Percentiles rank a stretch among this genome's conserved stretches.
phyloP scores from a whole-genome alignment of 2,113 vertebrate genomes.

The Proteles cristata region DNA sequence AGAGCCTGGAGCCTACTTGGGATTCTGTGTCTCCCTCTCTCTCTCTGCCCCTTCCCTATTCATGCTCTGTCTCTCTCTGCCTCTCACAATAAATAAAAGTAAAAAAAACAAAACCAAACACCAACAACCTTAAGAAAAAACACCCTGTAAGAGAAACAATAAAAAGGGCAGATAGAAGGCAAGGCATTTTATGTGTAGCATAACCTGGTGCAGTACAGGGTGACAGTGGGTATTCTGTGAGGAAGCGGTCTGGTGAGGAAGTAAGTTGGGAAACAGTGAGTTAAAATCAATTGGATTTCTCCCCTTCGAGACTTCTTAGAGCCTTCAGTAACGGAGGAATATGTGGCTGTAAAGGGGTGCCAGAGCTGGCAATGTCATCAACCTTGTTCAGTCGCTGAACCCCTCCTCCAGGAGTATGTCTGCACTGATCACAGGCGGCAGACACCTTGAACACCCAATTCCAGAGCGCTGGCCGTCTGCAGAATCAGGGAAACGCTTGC shows the following conservation, averaged over 20 bases:
- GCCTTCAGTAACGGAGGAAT: not conserved
- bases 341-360: not conserved
- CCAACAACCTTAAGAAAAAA: too few species aligned
- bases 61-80: too few species aligned
- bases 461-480: not conserved
- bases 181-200: not conserved
- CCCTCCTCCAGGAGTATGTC: not conserved
- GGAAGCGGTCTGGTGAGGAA: not conserved
- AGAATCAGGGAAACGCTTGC: not conserved
- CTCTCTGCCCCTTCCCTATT: too few species aligned
- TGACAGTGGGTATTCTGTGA: not conserved
- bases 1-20: too few species aligned
- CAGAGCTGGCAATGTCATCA: rapidly evolving
- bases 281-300: not conserved
- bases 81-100: too few species aligned
- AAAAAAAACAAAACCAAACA: too few species aligned
- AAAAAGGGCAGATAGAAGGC: not conserved
- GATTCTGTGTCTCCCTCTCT: too few species aligned
- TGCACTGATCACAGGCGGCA: not conserved
- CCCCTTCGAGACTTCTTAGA: not conserved
- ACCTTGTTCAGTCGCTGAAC: not conserved
- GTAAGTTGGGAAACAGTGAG: not conserved
- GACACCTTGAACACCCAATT: not conserved
- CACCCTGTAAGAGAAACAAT: not conserved
- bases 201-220: not conserved